Conservation (phyloP, 2,888 invertebrate genomes). For the Eristalis arbustorum region DNA sequence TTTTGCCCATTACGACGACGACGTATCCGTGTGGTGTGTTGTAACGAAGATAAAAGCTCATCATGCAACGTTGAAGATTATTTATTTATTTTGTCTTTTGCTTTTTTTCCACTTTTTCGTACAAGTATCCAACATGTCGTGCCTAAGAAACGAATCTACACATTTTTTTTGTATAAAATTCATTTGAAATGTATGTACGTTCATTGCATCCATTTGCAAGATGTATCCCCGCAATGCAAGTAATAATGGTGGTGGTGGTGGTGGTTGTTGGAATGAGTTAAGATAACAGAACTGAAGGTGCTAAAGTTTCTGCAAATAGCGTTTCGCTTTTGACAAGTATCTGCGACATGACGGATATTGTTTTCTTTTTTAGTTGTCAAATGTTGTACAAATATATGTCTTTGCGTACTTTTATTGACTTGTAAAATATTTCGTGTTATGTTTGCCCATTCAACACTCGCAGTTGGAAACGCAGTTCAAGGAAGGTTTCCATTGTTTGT, state of each 20-base stretch:
- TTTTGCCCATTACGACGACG: neutral
- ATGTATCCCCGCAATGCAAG: neutral
- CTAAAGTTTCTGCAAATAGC: slow-evolving; percentile 45
- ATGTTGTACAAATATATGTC: neutral
- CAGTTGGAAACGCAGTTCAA: neutral
- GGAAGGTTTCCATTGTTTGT: neutral
- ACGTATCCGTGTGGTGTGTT: neutral
- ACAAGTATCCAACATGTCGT: neutral
- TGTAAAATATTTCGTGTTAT: slow-evolving; percentile 28
- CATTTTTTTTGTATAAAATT: neutral
- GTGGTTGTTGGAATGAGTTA: neutral
- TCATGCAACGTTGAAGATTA: neutral
- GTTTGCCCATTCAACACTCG: slow-evolving; percentile 11
- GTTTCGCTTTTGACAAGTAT: neutral
- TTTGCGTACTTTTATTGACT: slow-evolving; percentile 33
- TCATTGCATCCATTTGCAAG: neutral
- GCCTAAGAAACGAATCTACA: neutral
- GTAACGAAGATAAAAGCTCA: neutral
- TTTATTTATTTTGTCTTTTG: neutral
- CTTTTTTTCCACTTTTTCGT: no score
- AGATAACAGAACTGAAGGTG: slow-evolving; percentile 31
- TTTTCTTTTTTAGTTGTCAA: slow-evolving; percentile 34
- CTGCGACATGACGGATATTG: neutral
- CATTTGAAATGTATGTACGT: neutral
- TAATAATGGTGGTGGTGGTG: neutral